phyloP scores from a whole-genome alignment of 2,797 vertebrate genomes.

The Callimico goeldii region DNA sequence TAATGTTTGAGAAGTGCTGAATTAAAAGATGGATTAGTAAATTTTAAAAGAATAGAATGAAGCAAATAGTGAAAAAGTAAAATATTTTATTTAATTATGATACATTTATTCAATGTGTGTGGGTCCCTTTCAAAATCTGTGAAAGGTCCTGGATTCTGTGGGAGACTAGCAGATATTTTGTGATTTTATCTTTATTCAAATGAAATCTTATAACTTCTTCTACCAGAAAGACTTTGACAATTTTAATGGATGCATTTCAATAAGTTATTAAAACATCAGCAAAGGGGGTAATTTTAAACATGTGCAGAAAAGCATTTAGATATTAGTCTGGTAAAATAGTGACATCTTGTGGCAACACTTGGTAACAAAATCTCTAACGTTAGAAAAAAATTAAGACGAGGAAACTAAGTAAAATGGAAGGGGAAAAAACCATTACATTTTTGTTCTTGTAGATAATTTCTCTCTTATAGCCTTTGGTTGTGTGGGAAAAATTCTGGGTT shows the following conservation, averaged over 20 bases:
- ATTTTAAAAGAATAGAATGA: slow-evolving; percentile 10
- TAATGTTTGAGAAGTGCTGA: slow-evolving; percentile 41
- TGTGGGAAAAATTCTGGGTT: background rate
- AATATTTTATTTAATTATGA: background rate
- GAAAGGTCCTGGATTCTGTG: slow-evolving; percentile 41
- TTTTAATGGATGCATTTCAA: slow-evolving; percentile 66
- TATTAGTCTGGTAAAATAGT: slow-evolving; percentile 77
- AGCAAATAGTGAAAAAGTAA: slow-evolving; percentile 29
- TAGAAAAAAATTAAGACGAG: background rate
- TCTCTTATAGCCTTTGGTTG: background rate
- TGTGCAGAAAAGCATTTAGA: background rate
- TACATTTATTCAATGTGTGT: slow-evolving; percentile 6
- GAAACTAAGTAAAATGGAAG: background rate
- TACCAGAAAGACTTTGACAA: slow-evolving; percentile 67
- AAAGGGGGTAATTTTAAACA: slow-evolving; percentile 28
- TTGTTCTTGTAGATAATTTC: slow-evolving; percentile 22
- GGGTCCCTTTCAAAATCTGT: slow-evolving; percentile 7
- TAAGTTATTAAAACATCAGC: slow-evolving; percentile 67
- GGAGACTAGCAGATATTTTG: slow-evolving; percentile 54
- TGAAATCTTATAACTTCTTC: slow-evolving; percentile 67
- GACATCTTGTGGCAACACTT: slow-evolving; percentile 84
- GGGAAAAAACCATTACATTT: background rate
- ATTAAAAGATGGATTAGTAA: slow-evolving; percentile 31
- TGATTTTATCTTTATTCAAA: slow-evolving; percentile 67
- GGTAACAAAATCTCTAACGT: slow-evolving; percentile 31